Evolutionary conservation across 2,797 vertebrate species (phyloP), one percentile per base, ranked within the genome.

Genomic region (Notolepis coatsorum): DNA sequence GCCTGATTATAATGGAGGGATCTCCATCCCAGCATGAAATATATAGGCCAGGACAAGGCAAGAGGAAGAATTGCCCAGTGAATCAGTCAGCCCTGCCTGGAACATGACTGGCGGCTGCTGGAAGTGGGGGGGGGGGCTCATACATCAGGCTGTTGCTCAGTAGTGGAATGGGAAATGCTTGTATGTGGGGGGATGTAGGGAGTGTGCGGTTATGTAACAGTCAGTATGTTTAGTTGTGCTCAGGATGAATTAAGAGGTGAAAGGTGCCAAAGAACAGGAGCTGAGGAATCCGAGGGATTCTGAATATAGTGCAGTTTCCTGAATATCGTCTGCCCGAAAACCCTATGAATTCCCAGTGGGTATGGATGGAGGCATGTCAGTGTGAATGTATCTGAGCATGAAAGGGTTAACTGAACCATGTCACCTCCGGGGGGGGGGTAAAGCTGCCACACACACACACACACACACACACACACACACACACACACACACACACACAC

Each of bases 401-500:
- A 74, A 71, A 58, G 78, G 81, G 77, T 86, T 84, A 84, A 86
- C 61, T 86, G 80, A 79, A 84, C 84, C 84, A 76, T 84, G 84
- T 80, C 74, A 84, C 71, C 65, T 81, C 75, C 24, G 12, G 48
- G 33, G 35, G 25, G n/a, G 41, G 41, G 37, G 31, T 85, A 70
- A 88, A 81, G 84, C 86, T 82, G 82, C 77, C 82, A 58, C 79
- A 38, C 65, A 45, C 58, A 23, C 18, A 9, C 39, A 42, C 39
- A 42, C 39, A 10, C 18, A 20, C 39, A 63, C 8, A 7, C 59
- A 55, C 10, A 27, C 45, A 28, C 12, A 13, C 42, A 25, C 6
- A 12, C 33, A 13, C 23, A 7, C 46, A n/a, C 23, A 20, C 17
- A 18, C 8, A n/a, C 17, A 43, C 41, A 28, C 15, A 13, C 6